These are phyloP conservation scores for Nephrotoma flavescens DNA, from an alignment of 2,888 invertebrate species.

Conservation along the genomic window DNA sequence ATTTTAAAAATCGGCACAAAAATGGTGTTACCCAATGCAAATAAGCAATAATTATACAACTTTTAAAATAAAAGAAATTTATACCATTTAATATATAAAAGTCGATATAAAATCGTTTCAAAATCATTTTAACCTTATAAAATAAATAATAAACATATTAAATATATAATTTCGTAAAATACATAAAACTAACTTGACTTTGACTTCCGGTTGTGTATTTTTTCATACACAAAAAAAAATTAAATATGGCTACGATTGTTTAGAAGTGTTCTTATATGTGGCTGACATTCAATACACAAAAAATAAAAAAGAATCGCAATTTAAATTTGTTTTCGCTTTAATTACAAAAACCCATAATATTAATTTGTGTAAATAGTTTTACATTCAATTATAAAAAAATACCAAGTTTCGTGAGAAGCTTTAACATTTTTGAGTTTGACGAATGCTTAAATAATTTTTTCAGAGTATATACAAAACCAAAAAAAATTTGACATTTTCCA, in stretches of 20 bases:
- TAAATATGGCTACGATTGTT: conserved; percentile 3
- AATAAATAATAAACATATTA: background rate
- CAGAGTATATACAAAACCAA: background rate
- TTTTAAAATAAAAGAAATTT: background rate
- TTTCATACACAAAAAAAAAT: background rate
- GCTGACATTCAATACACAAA: conserved; percentile 3
- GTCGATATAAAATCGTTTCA: background rate
- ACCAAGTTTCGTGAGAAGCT: background rate
- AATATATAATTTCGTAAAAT: background rate
- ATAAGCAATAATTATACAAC: background rate
- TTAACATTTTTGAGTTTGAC: background rate
- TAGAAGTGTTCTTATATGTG: conserved; percentile 3
- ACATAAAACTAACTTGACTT: background rate
- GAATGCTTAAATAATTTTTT: background rate
- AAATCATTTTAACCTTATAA: background rate
- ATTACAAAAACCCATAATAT: background rate
- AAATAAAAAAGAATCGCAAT: conserved; percentile 5
- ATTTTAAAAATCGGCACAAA: background rate
- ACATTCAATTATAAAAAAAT: background rate
- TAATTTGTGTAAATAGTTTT: background rate
- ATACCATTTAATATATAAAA: background rate
- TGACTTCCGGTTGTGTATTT: background rate
- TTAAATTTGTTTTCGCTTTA: background rate
- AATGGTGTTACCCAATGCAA: background rate
- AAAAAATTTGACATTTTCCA: background rate